Base-by-base conservation (phyloP, 1,140 invertebrate species). In the Coboldia fuscipes region DNA sequence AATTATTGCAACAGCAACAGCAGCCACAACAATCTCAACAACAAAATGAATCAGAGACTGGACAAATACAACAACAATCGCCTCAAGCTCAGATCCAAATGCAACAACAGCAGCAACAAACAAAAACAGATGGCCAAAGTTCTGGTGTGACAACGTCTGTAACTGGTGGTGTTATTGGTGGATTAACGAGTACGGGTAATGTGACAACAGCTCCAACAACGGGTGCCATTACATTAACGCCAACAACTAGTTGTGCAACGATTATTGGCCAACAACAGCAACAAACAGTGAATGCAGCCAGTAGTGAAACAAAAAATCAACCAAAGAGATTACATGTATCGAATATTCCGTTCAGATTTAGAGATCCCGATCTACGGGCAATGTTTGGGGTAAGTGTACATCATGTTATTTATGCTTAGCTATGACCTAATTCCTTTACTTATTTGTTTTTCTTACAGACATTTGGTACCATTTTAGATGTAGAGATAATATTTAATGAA, bases 401-500 rank as follows among this genome's bases (percentile, higher is more conserved):
- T 17, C 30, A 12, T 13, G 15, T 22, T 38, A 36, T 37, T 34
- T 34, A 13, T 33, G 42, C 49, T 50, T 44, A 51, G 41, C 40
- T 45, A 37, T 39, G 28, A 39, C 39, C 47, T 31, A 5, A 16
- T 9, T 31, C 18, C 16, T 16, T 31, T 17, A 18, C n/a, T n/a
- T n/a, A n/a, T n/a, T n/a, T 42, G 60, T 60, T 65, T 62, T 54
- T 52, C 48, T 81, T 80, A 53, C 71, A 94, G 86, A 85, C 93
- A 81, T 97, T 86, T 68, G 94, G 93, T 47, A 75, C 79, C 51
- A 97, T 98, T 53, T 70, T 96, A 56, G 92, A 98, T 65, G 92
- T 97, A 57, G 93, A 98, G 75, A 97, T 97, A 51, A 97, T 97
- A 57, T 98, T 97, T 69, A 98, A 98, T 63, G 93, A 98, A 66